Base-by-base conservation (phyloP, 2,113 vertebrate species). In the Scomber japonicus region DNA sequence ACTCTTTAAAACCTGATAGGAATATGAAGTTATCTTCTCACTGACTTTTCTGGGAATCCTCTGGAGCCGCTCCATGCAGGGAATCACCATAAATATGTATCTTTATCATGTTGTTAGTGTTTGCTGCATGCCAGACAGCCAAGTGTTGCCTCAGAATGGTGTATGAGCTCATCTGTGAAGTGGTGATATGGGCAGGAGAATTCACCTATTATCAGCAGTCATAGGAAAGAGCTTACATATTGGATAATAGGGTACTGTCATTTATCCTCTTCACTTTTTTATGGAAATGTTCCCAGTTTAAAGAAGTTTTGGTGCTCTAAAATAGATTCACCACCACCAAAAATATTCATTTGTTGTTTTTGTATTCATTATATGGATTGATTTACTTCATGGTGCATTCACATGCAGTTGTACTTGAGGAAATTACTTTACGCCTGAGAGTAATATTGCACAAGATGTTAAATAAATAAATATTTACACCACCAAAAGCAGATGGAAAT, bases 101-200 rank as follows among this genome's bases (percentile, higher is more conserved):
- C 24, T 71, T 72, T 4, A 46, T 50, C 54, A 13, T 27, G 16
- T n/a, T 53, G 50, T 45, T 50, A 40, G 27, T 53, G 64, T 27
- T 13, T 24, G 19, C 27, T 31, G 49, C 64, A 53, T 53, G 66
- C 8, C 59, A 45, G 27, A 49, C 55, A 27, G 68, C 40, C 51
- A 51, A 60, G 35, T 51, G 71, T 45, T 31, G n/a, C 35, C 53
- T 73, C 0, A 49, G 15, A 71, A 27, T 14, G 61, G 60, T n/a
- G 44, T 14, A 15, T 78, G 61, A 88, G 77, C 73, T 83, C 80
- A 78, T 71, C 63, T 66, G 72, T 72, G 14, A 45, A 31, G 19
- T 55, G 70, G 19, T 46, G 5, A 6, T 14, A 40, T 50, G 21
- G 16, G 0, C 31, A 30, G 46, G 50, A 75, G 6, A 27, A 11